Evolutionary conservation across 1,140 invertebrate species (phyloP), one percentile per base, ranked within the genome.

Genomic region (Theocolax elegans): DNA sequence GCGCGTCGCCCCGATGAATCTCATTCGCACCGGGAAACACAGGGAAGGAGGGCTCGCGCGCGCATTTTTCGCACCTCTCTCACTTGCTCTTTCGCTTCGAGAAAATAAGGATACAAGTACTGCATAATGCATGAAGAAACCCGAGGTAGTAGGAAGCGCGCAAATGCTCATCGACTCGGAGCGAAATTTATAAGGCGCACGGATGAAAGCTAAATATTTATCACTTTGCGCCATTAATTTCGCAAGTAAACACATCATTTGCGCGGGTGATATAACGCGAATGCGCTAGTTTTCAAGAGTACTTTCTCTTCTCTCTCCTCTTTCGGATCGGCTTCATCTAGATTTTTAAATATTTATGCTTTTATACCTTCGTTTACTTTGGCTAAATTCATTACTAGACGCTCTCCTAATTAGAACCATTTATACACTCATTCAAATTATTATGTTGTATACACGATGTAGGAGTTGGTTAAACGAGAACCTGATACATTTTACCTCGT

Each of bases 51-150:
- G 10, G 31, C 31, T 4, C 4, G 42, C 23, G n/a, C 15, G 15
- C 17, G 17, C 51, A 29, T 44, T 44, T 66, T 67, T 27, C 13
- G n/a, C 44, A 10, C 17, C 7, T 60, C 4, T 29, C 25, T 27
- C 13, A 23, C 19, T 8, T 12, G 2, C 35, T 58, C 21, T 10
- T 13, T 25, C 29, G 3, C 15, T 48, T 13, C 7, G 21, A 42
- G 58, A 53, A 62, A 68, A 68, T 60, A 49, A 60, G 42, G 56
- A 62, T 62, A 49, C 46, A 62, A 56, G 58, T 29, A 9, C 31
- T 68, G 67, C 46, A 68, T 62, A 49, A 68, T 68, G 35, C 48
- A 62, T 68, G 67, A 62, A 53, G 46, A 54, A 17, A 48, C 35
- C 12, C 42, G 21, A 19, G 12, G 23, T 3, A 31, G 44, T 19